phyloP scores from a whole-genome alignment of 2,113 vertebrate species.

The Gymnobelideus leadbeateri region DNA sequence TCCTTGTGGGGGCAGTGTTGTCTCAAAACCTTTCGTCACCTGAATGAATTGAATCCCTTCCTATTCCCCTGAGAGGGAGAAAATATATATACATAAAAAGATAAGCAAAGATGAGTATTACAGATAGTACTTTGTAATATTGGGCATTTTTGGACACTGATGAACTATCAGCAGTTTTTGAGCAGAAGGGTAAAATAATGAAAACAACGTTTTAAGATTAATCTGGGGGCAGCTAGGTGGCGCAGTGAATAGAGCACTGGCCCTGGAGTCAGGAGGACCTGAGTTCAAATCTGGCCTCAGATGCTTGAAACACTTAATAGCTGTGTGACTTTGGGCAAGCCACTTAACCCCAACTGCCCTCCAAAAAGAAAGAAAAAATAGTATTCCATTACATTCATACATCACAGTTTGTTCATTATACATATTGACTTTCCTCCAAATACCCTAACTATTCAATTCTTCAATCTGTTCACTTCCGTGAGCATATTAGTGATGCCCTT shows the following conservation, averaged over 20 bases:
- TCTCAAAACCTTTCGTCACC: not conserved
- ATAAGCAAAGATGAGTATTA: not conserved
- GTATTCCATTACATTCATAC: not conserved
- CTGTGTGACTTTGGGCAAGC: too few species aligned
- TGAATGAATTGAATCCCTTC: not conserved
- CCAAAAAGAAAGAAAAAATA: not conserved
- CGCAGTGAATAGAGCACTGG: too few species aligned
- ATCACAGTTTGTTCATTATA: not conserved
- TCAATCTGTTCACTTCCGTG: not conserved
- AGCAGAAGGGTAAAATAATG: too few species aligned
- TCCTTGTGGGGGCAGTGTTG: not conserved
- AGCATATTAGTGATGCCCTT: not conserved
- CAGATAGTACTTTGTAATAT: not conserved
- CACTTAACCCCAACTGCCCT: too few species aligned
- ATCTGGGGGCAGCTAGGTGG: too few species aligned
- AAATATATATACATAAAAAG: not conserved
- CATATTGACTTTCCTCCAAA: not conserved
- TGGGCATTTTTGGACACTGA: too few species aligned
- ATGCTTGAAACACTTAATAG: too few species aligned
- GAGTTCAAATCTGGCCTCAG: too few species aligned
- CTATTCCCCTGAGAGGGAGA: not conserved
- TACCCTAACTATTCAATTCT: not conserved
- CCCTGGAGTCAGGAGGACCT: too few species aligned
- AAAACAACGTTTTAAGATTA: too few species aligned
- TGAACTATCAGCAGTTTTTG: too few species aligned